A percentile compares a stretch with the other conserved stretches of the same genome.
These are phyloP conservation scores for Lophotriccus pileatus DNA, from an alignment of 2,797 vertebrate genomes.

Conservation along the genomic window DNA sequence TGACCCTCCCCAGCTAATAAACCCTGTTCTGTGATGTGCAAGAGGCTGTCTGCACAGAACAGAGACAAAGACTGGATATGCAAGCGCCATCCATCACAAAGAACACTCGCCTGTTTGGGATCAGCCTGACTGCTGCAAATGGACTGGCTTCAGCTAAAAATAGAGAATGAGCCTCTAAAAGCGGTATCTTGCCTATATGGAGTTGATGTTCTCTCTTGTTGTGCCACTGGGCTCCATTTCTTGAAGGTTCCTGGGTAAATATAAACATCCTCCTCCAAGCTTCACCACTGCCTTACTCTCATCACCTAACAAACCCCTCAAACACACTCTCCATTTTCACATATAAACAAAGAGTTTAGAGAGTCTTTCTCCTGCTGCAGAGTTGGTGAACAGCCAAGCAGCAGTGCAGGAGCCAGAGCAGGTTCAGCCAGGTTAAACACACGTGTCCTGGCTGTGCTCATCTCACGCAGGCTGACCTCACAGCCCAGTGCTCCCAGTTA, in stretches of 20 bases:
- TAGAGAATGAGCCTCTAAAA: constrained; percentile 3
- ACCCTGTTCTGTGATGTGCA: neutral
- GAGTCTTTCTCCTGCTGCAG: neutral
- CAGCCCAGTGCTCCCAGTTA: neutral
- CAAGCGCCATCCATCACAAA: constrained; percentile 2
- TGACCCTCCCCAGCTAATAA: constrained; percentile 1
- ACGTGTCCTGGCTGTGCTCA: neutral
- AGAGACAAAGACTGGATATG: neutral
- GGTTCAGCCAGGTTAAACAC: neutral
- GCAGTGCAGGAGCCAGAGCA: neutral
- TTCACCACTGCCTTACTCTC: neutral
- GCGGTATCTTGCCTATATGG: neutral
- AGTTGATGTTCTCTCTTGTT: neutral
- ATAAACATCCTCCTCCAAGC: neutral
- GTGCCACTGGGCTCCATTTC: neutral
- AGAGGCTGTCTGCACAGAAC: neutral
- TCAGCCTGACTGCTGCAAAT: neutral
- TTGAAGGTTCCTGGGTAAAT: neutral
- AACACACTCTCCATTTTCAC: neutral
- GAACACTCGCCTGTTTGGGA: neutral
- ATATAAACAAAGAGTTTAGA: neutral
- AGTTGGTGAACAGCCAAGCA: neutral
- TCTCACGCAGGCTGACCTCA: neutral
- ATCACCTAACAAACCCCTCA: neutral
- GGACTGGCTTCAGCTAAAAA: neutral